Base-by-base conservation (phyloP, 2,113 vertebrate genomes). In the Brachirus orientalis region DNA sequence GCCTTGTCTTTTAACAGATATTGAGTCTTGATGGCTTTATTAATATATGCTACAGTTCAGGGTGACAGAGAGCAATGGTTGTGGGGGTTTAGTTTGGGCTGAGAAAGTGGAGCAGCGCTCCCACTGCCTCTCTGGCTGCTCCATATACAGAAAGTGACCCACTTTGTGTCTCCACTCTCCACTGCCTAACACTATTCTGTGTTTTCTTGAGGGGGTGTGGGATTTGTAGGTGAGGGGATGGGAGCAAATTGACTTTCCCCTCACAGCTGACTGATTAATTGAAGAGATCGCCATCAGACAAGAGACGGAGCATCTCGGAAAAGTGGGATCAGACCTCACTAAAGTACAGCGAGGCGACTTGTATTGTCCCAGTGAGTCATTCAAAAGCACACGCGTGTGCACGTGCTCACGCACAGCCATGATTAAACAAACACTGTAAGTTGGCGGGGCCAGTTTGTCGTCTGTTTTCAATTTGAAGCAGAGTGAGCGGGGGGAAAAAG, bases 71-170 rank as follows among this genome's bases (percentile, higher is more conserved):
- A 90, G 83, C 80, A 81, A 88, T 90, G 83, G 82, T 81, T 78
- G 66, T 89, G 83, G 72, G n/a, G 82, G 69, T 76, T 86, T 78
- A 51, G 79, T 51, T 69, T 71, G 83, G 54, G 73, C 69, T 82
- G 73, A 47, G 80, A 92, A 93, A 93, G 80, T 93, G 65, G 92
- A 92, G 86, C 92, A 93, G 89, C 90, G 86, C 74, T 1, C 75
- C 63, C 77, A 12, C 77, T 80, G 79, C 82, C 77, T 84, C 77
- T 83, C 72, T 8, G 47, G 62, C 79, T 89, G 91, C 85, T 91
- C 89, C 87, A 91, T 40, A 87, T 92, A 87, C 82, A 84, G 82
- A 63, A 7, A 69, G 51, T 84, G 89, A 91, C 90, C 90, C 88
- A 90, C 73, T 90, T 90, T 69, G 61, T 54, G 33, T 59, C 59